Base-by-base conservation (phyloP, 2,797 vertebrate genomes). In the Chloroceryle amazona region DNA sequence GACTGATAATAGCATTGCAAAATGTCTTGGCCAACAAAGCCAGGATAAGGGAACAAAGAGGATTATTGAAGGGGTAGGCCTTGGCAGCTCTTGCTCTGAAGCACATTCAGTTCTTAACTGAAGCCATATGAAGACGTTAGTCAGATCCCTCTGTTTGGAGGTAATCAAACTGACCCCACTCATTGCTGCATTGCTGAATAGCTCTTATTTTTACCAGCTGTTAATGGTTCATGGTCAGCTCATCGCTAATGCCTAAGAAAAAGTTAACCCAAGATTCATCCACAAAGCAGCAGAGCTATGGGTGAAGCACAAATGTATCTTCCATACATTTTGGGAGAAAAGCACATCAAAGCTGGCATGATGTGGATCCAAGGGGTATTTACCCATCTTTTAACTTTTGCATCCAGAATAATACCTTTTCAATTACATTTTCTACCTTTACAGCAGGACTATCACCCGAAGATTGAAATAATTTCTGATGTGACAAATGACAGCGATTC, bases 381-480 rank as follows among this genome's bases (percentile, higher is more conserved):
- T 58, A 66, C 33, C 3, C 13, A 85, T 46, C 47, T 25, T 49
- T 33, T 61, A 31, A 20, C 37, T 57, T 67, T 51, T 66, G 52
- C 29, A 16, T 39, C 47, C 80, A 44, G 23, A 90, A 58, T 67
- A 51, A 60, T 28, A 15, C 10, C 6, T 68, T 71, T 96, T 60
- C 44, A 42, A 58, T 60, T 49, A 26, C 2, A 21, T 65, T 75
- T 88, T 96, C 44, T 75, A 15, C 58, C 25, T 97, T 96, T 87
- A 49, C 88, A 98, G 98, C 93, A 84, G 78, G 84, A 31, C 10
- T 93, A 91, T 81, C 97, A 66, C 80, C 98, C 98, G 20, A 98
- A 98, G 97, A 98, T 99, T 93, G 98, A 99, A 96, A 95, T 98
- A 3, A 91, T 99, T 95, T 98, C 98, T 11, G 98, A 93, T 74